Evolutionary conservation across 2,888 invertebrate genomes (phyloP).

Genomic region (Sycophila texana): DNA sequence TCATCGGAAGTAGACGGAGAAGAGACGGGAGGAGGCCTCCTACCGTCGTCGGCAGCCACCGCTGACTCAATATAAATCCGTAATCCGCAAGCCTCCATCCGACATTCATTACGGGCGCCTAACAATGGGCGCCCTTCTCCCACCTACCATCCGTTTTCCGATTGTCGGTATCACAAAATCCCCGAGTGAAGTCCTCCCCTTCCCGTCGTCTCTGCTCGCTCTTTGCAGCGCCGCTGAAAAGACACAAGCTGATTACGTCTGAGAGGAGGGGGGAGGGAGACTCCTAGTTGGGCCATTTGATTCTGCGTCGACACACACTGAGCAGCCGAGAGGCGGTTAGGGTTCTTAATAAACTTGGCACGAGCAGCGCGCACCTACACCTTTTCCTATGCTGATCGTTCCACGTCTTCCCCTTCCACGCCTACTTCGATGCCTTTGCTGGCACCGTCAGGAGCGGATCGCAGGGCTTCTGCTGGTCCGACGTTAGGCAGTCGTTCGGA

Average conservation of each 20-base stretch:
- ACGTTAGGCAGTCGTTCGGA: too few species aligned
- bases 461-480: too few species aligned
- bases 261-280: neutral
- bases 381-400: slow-evolving; percentile 1
- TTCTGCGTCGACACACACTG: slow-evolving; percentile 1
- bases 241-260: slow-evolving; percentile 39
- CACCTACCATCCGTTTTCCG: neutral
- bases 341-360: slow-evolving; percentile 25
- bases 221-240: slow-evolving; percentile 15
- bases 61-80: slow-evolving; percentile 43
- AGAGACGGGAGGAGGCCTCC: neutral
- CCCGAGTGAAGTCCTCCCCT: neutral
- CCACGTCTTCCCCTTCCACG: too few species aligned
- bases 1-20: neutral
- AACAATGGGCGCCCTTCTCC: slow-evolving; percentile 29
- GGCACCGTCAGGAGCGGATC: too few species aligned
- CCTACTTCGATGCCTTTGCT: too few species aligned
- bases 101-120: slow-evolving; percentile 48
- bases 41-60: neutral
- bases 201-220: neutral
- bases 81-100: slow-evolving; percentile 41
- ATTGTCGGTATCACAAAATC: slow-evolving; percentile 35
- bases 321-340: neutral
- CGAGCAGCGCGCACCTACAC: neutral
- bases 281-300: neutral